These are phyloP conservation scores for Chalcis sispes DNA, from an alignment of 2,888 invertebrate genomes.

Conservation along the genomic window DNA sequence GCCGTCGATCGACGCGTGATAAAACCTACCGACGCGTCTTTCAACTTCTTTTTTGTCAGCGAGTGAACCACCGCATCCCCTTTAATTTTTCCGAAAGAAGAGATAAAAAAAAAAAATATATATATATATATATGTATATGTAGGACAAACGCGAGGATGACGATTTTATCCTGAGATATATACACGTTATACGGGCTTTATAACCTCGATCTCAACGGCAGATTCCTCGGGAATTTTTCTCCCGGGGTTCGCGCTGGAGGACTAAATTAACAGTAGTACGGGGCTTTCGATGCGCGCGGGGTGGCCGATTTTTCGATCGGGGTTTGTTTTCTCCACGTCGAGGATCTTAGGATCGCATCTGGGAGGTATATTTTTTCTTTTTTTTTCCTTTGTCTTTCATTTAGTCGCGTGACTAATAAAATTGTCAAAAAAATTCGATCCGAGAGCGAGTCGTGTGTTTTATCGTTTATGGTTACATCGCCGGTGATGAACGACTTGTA, in stretches of 20 bases:
- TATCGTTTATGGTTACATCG: too few species aligned
- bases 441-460: too few species aligned
- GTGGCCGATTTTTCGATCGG: background rate
- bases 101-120: too few species aligned
- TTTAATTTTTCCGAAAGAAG: background rate
- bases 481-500: too few species aligned
- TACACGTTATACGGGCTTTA: too few species aligned
- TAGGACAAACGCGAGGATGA: too few species aligned
- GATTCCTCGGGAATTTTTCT: too few species aligned
- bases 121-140: background rate
- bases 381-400: too few species aligned
- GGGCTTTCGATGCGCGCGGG: background rate
- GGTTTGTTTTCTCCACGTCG: too few species aligned
- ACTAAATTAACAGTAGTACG: slow-evolving; percentile 51
- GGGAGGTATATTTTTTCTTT: slow-evolving; percentile 26
- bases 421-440: too few species aligned
- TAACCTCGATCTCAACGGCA: too few species aligned
- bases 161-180: slow-evolving; percentile 34
- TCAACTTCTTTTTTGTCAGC: background rate
- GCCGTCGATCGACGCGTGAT: slow-evolving; percentile 33
- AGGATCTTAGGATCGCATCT: slow-evolving; percentile 7
- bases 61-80: too few species aligned
- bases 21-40: slow-evolving; percentile 7
- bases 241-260: slow-evolving; percentile 29
- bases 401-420: slow-evolving; percentile 42